Evolutionary conservation across 2,888 invertebrate genomes (phyloP).

Genomic region (Acanthosepion esculentum): DNA sequence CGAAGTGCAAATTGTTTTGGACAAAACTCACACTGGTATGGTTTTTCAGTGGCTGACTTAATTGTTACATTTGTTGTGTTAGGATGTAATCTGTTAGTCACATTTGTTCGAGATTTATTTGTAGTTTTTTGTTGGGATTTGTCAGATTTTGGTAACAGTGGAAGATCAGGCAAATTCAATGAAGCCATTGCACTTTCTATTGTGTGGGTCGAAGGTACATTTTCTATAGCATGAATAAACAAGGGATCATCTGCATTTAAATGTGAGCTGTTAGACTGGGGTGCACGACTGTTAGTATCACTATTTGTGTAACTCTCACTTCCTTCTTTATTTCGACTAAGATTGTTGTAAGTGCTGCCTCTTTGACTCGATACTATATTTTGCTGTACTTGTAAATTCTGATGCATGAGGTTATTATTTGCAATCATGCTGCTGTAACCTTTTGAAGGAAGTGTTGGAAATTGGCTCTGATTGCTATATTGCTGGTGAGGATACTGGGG

Average conservation of each 20-base stretch:
- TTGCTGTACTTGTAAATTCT: not conserved
- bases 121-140: not conserved
- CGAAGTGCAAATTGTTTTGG: conserved; percentile 33
- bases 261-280: not conserved
- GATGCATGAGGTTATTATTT: not conserved
- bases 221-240: conserved; percentile 14
- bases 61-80: not conserved
- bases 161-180: not conserved
- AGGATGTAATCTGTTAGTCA: not conserved
- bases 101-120: not conserved
- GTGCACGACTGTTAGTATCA: not conserved
- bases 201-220: not conserved
- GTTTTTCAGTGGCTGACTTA: not conserved
- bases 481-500: not conserved
- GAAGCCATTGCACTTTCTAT: not conserved
- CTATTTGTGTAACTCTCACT: not conserved
- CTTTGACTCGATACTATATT: not conserved
- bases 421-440: not conserved
- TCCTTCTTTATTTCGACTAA: not conserved
- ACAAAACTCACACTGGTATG: conserved; percentile 7
- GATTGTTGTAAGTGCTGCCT: not conserved
- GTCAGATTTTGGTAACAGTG: not conserved
- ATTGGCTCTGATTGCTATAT: not conserved
- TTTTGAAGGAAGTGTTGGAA: not conserved
- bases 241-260: not conserved